Base-by-base conservation (phyloP, 2,113 vertebrate genomes). In the Tragelaphus scriptus region DNA sequence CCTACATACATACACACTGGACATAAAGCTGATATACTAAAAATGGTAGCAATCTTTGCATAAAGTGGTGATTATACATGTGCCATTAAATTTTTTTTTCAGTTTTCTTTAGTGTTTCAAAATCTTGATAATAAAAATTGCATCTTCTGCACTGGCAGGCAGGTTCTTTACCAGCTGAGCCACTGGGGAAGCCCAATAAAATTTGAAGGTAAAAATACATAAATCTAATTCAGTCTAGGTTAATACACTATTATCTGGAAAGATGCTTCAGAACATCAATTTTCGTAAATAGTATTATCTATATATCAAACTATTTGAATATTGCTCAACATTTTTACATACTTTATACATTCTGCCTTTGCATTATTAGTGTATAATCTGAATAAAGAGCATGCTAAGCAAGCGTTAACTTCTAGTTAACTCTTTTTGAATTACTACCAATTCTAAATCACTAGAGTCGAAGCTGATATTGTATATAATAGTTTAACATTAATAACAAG, bases 401-500 rank as follows among this genome's bases (percentile, higher is more conserved):
- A 63, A 92, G 89, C 9, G 9, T 25, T 63, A 92, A 95, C 36
- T 92, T 23, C 49, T 40, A 79, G 6, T 63, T 87, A 84, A 65
- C 25, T 14, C 17, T 81, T 96, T 88, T 11, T 40, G 6, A 92
- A 91, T 95, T 63, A 75, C 59, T 81, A 88, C 14, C 32, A 51
- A 94, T 77, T 89, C 91, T 79, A 95, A 94, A 93, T 80, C 2
- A 86, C 19, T 81, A 85, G n/a, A 44, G 21, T 71, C 9, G 1
- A 91, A 12, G 23, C 6, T 90, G 12, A 91, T 32, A 58, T 71
- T 75, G 19, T 75, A 75, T 40, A 40, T 23, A 23, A 47, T 25
- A 91, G 13, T 26, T 63, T 80, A n/a, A 53, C 19, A 61, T 85
- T 86, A 94, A 59, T 88, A 96, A 75, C 51, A 97, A 98, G 47